phyloP scores from a whole-genome alignment of 2,113 vertebrate genomes.

The Bambusicola thoracicus region DNA sequence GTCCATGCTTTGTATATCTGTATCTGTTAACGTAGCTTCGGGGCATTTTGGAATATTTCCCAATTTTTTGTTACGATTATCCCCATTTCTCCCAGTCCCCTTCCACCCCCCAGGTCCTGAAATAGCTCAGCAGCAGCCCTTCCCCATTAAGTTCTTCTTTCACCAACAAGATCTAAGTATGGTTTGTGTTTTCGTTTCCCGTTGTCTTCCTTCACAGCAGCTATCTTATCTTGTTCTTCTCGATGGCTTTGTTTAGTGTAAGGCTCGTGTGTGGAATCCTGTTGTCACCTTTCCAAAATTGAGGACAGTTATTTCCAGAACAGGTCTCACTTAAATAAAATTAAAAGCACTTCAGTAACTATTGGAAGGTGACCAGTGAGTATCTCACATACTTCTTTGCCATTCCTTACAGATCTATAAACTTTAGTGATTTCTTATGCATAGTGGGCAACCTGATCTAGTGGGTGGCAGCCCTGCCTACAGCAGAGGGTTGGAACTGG shows the following conservation, averaged over 20 bases:
- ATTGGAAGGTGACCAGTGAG: neutral
- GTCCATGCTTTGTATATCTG: neutral
- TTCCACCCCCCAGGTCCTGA: neutral
- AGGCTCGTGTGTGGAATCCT: conserved; percentile 26
- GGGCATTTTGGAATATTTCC: neutral
- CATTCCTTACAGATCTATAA: neutral
- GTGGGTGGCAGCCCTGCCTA: neutral
- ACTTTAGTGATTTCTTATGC: neutral
- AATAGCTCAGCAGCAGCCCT: conserved; percentile 6
- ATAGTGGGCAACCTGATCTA: neutral
- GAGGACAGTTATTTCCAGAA: neutral
- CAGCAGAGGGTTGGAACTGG: neutral
- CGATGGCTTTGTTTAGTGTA: conserved; percentile 36
- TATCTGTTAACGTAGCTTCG: neutral
- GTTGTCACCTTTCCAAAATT: neutral
- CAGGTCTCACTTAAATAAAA: conserved; percentile 28
- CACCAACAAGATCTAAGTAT: neutral
- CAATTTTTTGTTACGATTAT: neutral
- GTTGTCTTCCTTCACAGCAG: neutral
- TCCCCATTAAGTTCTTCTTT: neutral
- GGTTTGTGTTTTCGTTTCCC: conserved; percentile 14
- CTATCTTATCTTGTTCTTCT: neutral
- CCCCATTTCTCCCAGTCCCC: neutral
- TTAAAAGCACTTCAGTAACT: neutral
- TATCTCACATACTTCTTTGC: neutral